phyloP scores from a whole-genome alignment of 2,888 invertebrate genomes.

The Andrena dorsata region DNA sequence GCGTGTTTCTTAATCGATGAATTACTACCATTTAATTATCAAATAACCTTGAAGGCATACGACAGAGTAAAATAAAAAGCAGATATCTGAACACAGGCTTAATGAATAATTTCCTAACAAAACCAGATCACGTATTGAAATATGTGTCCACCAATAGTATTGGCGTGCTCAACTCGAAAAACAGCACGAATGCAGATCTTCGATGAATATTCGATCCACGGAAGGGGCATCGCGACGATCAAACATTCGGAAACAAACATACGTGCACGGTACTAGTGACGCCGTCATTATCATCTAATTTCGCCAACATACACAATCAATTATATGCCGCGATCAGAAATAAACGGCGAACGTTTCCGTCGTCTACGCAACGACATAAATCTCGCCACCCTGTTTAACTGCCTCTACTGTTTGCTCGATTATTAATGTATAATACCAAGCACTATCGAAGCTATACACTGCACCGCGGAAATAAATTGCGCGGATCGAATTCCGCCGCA shows the following conservation, averaged over 20 bases:
- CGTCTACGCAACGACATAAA: not conserved
- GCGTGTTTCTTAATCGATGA: no score
- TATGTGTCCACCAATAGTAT: not conserved
- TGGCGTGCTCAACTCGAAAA: no score
- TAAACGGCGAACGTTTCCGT: constrained; percentile 19
- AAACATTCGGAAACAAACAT: constrained; percentile 26
- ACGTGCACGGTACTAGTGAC: constrained; percentile 9
- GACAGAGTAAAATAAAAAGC: no score
- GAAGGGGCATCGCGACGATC: not conserved
- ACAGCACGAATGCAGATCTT: not conserved
- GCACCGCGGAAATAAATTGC: constrained; percentile 29
- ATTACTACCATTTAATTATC: no score
- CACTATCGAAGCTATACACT: constrained; percentile 13
- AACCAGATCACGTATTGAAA: not conserved
- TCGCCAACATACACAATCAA: constrained; percentile 4
- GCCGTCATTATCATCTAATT: constrained; percentile 40
- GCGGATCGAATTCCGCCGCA: constrained; percentile 1
- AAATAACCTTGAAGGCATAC: no score
- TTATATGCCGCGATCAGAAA: constrained; percentile 11
- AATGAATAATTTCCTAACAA: not conserved
- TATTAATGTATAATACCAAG: constrained; percentile 16
- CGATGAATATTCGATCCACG: not conserved
- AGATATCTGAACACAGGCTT: no score
- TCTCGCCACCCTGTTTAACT: not conserved
- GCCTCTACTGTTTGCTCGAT: not conserved